phyloP scores from a whole-genome alignment of 1,140 invertebrate genomes.

The Caenorhabditis elegans region DNA sequence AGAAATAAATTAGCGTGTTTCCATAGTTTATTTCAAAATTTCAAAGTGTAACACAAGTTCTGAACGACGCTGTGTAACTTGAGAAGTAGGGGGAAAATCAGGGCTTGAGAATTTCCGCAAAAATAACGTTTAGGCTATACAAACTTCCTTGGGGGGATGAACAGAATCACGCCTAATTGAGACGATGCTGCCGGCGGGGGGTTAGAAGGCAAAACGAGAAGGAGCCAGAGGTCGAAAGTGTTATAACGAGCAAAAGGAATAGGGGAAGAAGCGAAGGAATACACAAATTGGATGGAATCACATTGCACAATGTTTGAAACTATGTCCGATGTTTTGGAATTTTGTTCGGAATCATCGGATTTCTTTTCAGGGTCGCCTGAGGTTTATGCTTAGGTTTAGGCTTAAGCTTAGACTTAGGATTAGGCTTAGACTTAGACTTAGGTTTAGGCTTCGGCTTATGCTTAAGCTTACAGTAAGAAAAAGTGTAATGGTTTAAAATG shows the following conservation, averaged over 20 bases:
- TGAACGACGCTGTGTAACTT: not conserved
- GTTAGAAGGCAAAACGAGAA: not conserved
- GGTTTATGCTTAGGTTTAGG: too few relatives aligned
- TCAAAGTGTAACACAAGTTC: not conserved
- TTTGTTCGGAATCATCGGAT: too few relatives aligned
- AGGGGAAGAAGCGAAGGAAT: not conserved
- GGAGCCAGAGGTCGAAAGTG: conserved; percentile 15
- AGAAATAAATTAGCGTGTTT: not conserved
- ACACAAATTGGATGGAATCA: conserved; percentile 5
- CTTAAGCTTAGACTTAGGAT: too few relatives aligned
- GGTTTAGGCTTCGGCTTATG: too few relatives aligned
- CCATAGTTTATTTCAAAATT: not conserved
- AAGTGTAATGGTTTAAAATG: not conserved
- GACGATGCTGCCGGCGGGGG: not conserved
- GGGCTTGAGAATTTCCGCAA: not conserved
- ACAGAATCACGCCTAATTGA: conserved; percentile 32
- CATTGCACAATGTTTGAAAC: not conserved
- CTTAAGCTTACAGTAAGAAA: too few relatives aligned
- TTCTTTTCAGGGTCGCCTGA: too few relatives aligned
- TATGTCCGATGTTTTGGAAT: not conserved
- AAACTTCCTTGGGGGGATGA: conserved; percentile 22
- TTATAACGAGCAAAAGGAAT: not conserved
- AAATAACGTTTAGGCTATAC: conserved; percentile 30
- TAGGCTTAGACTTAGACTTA: too few relatives aligned
- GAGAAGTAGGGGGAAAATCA: conserved; percentile 11